These are phyloP conservation scores for Miniopterus natalensis DNA, from an alignment of 2,113 vertebrate species.

Conservation along the genomic window DNA sequence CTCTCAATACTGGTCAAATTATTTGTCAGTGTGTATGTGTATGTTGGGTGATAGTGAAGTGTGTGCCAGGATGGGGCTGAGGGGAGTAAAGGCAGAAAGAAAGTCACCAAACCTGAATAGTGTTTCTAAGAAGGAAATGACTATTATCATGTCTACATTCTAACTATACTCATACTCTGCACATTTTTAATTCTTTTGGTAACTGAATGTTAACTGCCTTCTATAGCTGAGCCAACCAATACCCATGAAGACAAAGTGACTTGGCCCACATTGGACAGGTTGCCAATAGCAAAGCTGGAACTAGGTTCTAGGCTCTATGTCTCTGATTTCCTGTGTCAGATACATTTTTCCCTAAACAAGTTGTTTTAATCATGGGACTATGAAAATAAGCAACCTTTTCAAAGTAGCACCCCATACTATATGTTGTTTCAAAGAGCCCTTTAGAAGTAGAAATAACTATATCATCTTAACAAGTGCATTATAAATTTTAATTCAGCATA, in stretches of 20 bases:
- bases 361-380: neutral
- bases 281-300: conserved; percentile 51
- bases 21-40: neutral
- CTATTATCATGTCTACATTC: neutral
- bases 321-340: conserved; percentile 26
- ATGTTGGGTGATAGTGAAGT: neutral
- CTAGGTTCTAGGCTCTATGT: neutral
- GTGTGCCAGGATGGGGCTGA: neutral
- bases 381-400: conserved; percentile 38
- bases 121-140: neutral
- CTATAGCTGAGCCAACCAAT: conserved; percentile 51
- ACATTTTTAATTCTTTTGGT: conserved; percentile 48
- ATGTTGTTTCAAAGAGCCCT: neutral
- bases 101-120: neutral
- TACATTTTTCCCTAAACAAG: neutral
- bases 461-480: neutral
- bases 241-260: conserved; percentile 46
- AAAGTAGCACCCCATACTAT: neutral
- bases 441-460: conserved; percentile 42
- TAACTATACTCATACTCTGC: neutral
- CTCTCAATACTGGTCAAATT: neutral
- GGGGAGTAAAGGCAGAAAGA: neutral
- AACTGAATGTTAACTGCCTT: conserved; percentile 51
- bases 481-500: conserved; percentile 10
- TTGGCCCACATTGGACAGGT: conserved; percentile 11